Conservation (phyloP, 2,797 vertebrate species). For the Semaprochilodus insignis region DNA sequence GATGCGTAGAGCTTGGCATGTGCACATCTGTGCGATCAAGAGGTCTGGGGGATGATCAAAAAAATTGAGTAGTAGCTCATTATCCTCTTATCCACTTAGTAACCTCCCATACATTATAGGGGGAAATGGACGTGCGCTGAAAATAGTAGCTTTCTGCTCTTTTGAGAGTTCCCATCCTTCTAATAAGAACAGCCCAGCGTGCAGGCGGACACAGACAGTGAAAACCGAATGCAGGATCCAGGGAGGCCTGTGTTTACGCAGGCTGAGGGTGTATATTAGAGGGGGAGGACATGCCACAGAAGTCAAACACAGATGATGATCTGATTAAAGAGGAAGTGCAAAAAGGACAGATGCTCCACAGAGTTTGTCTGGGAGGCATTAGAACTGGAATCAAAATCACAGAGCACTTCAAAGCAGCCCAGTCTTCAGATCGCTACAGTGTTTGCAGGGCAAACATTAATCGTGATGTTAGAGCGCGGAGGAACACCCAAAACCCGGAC, state of each 20-base stretch:
- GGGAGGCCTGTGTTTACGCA: constrained; percentile 42
- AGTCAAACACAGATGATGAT: constrained; percentile 34
- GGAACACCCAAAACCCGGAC: constrained; percentile 25
- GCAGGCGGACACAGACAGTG: constrained; percentile 3
- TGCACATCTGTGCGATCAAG: constrained; percentile 30
- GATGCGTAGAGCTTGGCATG: constrained; percentile 10
- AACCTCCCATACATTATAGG: constrained; percentile 40
- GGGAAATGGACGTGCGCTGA: constrained; percentile 41
- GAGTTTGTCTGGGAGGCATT: constrained; percentile 48
- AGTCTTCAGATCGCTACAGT: constrained; percentile 33
- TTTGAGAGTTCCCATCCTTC: constrained; percentile 15
- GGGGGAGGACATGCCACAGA: constrained; percentile 40
- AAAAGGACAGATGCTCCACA: constrained; percentile 51
- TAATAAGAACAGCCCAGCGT: constrained; percentile 12
- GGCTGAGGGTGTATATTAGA: constrained; percentile 38
- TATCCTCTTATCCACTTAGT: constrained; percentile 59
- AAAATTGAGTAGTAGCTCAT: constrained; percentile 35
- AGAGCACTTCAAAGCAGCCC: constrained; percentile 40
- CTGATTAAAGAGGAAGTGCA: constrained; percentile 48
- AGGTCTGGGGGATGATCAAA: constrained; percentile 40
- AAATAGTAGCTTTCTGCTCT: constrained; percentile 39
- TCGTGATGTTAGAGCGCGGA: constrained; percentile 35
- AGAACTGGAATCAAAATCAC: constrained; percentile 41
- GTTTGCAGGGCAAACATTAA: constrained; percentile 46
- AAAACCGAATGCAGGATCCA: constrained; percentile 22